Percentiles rank a stretch among this genome's conserved stretches.
phyloP scores from a whole-genome alignment of 1,140 invertebrate species.

The Listronotus bonariensis region DNA sequence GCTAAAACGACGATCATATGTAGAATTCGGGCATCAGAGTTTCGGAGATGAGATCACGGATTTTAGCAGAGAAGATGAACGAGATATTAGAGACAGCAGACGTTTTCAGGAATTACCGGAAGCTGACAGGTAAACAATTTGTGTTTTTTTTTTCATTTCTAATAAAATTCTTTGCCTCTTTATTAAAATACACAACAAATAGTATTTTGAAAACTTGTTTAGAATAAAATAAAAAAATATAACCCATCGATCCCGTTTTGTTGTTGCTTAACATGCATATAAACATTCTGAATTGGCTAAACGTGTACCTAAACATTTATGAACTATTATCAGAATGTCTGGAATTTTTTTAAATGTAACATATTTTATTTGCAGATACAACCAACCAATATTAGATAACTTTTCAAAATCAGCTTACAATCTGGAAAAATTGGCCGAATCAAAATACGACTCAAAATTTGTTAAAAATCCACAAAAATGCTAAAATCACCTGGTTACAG shows the following conservation, averaged over 20 bases:
- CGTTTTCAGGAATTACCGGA: conserved; percentile 45
- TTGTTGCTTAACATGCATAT: too few species aligned
- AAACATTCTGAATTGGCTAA: too few species aligned
- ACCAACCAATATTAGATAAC: conserved; percentile 27
- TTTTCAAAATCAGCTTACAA: conserved; percentile 46
- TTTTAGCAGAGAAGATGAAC: conserved; percentile 19
- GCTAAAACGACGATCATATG: conserved; percentile 56
- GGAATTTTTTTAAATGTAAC: too few species aligned
- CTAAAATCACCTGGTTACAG: conserved; percentile 54
- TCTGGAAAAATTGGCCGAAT: conserved; percentile 41
- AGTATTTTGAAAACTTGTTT: not conserved
- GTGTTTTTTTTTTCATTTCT: too few species aligned
- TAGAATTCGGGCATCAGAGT: conserved; percentile 43
- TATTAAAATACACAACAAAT: not conserved
- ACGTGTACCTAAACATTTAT: too few species aligned
- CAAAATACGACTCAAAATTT: conserved; percentile 48
- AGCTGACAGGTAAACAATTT: conserved; percentile 43
- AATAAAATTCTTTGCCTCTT: too few species aligned
- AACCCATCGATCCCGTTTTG: too few species aligned
- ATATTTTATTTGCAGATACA: conserved; percentile 21
- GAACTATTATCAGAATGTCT: too few species aligned
- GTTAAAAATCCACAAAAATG: conserved; percentile 46
- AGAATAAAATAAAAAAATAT: conserved; percentile 6
- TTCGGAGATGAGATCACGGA: conserved; percentile 30
- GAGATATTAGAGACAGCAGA: conserved; percentile 32